Conservation (phyloP, 2,888 invertebrate genomes). For the Lithophane ornitopus region DNA sequence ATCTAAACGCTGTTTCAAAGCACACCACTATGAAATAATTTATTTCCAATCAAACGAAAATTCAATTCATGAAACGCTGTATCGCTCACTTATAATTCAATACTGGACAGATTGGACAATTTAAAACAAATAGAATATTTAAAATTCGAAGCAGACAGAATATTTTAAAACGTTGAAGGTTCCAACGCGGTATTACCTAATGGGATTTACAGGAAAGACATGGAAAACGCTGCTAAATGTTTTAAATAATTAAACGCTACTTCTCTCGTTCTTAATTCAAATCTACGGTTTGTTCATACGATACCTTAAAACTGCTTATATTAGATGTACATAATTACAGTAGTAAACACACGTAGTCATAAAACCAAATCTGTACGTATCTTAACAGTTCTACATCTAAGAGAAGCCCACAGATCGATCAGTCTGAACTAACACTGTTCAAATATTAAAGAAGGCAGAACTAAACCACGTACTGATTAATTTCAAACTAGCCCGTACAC, state of each 20-base stretch:
- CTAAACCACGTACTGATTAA: slow-evolving; percentile 58
- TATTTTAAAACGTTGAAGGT: slow-evolving; percentile 40
- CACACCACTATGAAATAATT: slow-evolving; percentile 13
- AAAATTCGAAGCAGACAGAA: slow-evolving; percentile 34
- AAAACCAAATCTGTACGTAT: slow-evolving; percentile 37
- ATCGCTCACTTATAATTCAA: slow-evolving; percentile 42
- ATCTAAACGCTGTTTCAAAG: slow-evolving; percentile 3
- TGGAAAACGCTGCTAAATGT: slow-evolving; percentile 17
- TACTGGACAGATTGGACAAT: slow-evolving; percentile 45
- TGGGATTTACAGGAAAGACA: slow-evolving; percentile 24
- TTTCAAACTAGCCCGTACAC: slow-evolving; percentile 58
- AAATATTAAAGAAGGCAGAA: slow-evolving; percentile 56
- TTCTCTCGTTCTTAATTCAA: background rate
- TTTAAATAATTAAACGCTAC: slow-evolving; percentile 11
- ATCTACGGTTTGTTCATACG: background rate
- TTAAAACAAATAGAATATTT: slow-evolving; percentile 53
- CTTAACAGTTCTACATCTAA: slow-evolving; percentile 39
- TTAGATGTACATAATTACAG: background rate
- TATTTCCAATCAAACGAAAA: slow-evolving; percentile 42
- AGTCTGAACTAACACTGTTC: slow-evolving; percentile 31
- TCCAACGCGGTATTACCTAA: slow-evolving; percentile 32
- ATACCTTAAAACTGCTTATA: background rate
- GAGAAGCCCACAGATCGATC: slow-evolving; percentile 25
- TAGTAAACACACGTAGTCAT: slow-evolving; percentile 14
- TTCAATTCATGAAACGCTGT: slow-evolving; percentile 34